A percentile compares a stretch with the other conserved stretches of the same genome.
Evolutionary conservation across 1,140 invertebrate genomes (phyloP).

Genomic region (Drosophila pseudoananassae): DNA sequence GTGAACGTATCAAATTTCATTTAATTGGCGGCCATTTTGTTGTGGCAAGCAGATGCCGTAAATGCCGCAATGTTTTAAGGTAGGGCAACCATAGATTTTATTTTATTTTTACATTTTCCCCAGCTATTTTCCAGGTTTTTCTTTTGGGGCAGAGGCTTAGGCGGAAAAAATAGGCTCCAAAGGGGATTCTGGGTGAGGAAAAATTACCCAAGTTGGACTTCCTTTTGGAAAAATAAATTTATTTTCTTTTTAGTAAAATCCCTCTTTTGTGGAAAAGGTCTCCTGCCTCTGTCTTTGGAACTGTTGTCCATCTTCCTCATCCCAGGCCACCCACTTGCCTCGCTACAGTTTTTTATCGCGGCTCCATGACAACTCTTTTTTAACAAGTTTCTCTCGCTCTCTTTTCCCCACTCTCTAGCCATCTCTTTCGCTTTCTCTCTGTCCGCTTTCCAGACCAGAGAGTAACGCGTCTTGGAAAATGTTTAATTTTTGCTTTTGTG

Average conservation of each 20-base stretch:
- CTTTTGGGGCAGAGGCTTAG: conserved; percentile 2
- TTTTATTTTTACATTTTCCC: conserved; percentile 26
- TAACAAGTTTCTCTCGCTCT: conserved; percentile 39
- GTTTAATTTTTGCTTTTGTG: conserved; percentile 39
- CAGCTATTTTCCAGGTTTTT: conserved; percentile 26
- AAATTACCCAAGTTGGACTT: neutral
- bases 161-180: neutral
- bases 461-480: conserved; percentile 52
- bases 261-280: neutral
- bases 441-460: conserved; percentile 22
- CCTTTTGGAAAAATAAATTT: neutral
- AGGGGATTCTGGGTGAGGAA: no score
- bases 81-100: conserved; percentile 7
- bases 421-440: conserved; percentile 7
- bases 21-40: conserved; percentile 77
- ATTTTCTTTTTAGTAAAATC: neutral
- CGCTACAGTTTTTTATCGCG: conserved; percentile 17
- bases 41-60: conserved; percentile 32
- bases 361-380: conserved; percentile 75
- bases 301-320: no score
- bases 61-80: conserved; percentile 20
- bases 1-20: conserved; percentile 67
- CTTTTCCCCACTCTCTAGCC: conserved; percentile 8
- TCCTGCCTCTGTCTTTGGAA: conserved; percentile 3
- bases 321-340: neutral